Base-by-base conservation (phyloP, 1,140 invertebrate genomes). In the Drosophila orena region DNA sequence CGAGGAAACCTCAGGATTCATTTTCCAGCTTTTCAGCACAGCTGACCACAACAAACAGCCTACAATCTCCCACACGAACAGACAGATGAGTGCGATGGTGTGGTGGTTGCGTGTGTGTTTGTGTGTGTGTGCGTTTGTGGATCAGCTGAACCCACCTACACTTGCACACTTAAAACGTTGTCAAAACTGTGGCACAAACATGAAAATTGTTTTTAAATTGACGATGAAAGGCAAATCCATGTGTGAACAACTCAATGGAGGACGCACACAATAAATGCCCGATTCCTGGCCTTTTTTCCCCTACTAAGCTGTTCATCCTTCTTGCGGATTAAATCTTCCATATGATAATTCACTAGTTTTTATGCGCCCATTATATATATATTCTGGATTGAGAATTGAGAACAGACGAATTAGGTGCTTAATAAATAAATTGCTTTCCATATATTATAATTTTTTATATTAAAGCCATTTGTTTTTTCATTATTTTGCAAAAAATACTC, bases 201-300 rank as follows among this genome's bases (percentile, higher is more conserved):
- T 65, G 72, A 34, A 81, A 85, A 84, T 77, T 61, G 77, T 69
- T 77, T 85, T 77, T 58, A 72, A 84, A 77, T 80, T 76, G 80
- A 59, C 49, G 57, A 30, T 79, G 71, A 79, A 68, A 72, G 47
- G 52, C 20, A 70, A 79, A 70, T 40, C 49, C 64, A 61, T 56
- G 38, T 65, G 57, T 66, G 53, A 72, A 76, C 40, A 62, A 20
- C 22, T 42, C 12, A 22, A 43, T 24, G 44, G 38, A 46, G 40
- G 47, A 44, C n/a, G 56, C 42, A 40, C 43, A 12, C 12, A 46
- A 73, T 35, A 37, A 73, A 60, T 59, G 17, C 40, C 14, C 22
- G 64, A 57, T 47, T 59, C 42, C 6, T 22, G 35, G 8, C 24
- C 17, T 24, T 43, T 43, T 62, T 20, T 8, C 27, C 14, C 6